Conservation (phyloP, 53 echinoderm and acorn worm species). For the Arbacia lixula region DNA sequence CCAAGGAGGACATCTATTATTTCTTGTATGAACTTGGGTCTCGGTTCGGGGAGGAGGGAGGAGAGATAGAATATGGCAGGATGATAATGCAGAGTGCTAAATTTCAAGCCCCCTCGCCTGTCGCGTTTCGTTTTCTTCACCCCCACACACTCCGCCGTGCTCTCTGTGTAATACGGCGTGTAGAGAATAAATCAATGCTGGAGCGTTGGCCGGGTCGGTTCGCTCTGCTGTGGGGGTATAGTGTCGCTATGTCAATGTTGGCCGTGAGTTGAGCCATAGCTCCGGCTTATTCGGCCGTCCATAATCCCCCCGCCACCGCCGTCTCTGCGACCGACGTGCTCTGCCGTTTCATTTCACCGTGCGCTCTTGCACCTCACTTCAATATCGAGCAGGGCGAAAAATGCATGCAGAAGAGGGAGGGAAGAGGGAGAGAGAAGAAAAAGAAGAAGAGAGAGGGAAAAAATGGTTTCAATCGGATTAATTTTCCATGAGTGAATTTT, state of each 20-base stretch:
- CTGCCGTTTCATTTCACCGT: not conserved
- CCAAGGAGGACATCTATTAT: not conserved
- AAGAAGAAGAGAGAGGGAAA: conserved; percentile 29
- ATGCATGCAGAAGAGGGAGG: not conserved
- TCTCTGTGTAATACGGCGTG: conserved; percentile 9
- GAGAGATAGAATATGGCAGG: conserved; percentile 2
- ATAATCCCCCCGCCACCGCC: conserved; percentile 2
- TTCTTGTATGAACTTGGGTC: conserved; percentile 7
- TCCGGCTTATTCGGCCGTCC: conserved; percentile 12
- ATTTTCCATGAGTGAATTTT: conserved; percentile 57
- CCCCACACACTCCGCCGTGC: not conserved
- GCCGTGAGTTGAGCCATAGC: conserved; percentile 17
- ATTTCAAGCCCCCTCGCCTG: not conserved
- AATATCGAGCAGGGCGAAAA: too few species aligned
- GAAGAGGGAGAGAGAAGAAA: not conserved
- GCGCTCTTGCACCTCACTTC: not conserved
- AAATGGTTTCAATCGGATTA: conserved; percentile 53
- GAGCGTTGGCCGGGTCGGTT: not conserved
- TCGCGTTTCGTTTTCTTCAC: conserved; percentile 15
- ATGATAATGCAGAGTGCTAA: conserved; percentile 37
- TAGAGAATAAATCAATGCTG: conserved; percentile 37
- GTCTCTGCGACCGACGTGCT: not conserved
- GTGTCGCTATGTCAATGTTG: conserved; percentile 52
- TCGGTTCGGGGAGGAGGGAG: too few species aligned
- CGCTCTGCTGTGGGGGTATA: not conserved